These are phyloP conservation scores for Acholoe squamosa DNA, from an alignment of 2,888 invertebrate species.

Conservation along the genomic window DNA sequence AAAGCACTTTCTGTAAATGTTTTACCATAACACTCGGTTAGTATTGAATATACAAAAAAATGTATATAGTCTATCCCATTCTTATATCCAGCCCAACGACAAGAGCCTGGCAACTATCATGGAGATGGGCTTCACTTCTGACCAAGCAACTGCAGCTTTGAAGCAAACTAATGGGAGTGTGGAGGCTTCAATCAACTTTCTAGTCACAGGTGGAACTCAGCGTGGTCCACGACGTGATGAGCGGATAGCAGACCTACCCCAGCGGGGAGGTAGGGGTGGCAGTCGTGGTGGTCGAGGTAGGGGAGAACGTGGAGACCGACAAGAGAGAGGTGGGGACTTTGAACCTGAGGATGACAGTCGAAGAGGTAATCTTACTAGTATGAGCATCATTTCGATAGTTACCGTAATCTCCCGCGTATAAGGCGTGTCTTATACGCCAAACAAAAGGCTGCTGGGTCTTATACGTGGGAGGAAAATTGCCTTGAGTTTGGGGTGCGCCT, in stretches of 20 bases:
- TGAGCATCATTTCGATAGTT: too few relatives aligned
- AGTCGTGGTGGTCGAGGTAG: slow-evolving; percentile 31
- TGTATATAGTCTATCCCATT: too few relatives aligned
- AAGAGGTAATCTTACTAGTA: slow-evolving; percentile 31
- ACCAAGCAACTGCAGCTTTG: slow-evolving; percentile 90
- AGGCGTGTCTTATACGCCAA: too few relatives aligned
- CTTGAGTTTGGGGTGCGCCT: too few relatives aligned
- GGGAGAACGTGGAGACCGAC: slow-evolving; percentile 42
- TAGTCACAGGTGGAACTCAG: slow-evolving; percentile 71
- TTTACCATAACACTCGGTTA: too few relatives aligned
- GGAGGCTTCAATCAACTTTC: slow-evolving; percentile 76
- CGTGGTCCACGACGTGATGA: slow-evolving; percentile 35
- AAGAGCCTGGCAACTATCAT: slow-evolving; percentile 86
- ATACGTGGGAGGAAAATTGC: too few relatives aligned
- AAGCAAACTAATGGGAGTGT: slow-evolving; percentile 89
- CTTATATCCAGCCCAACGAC: slow-evolving; percentile 69
- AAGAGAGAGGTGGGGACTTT: not conserved
- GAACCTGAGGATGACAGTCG: not conserved
- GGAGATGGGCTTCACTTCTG: slow-evolving; percentile 90
- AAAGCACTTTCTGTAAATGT: too few relatives aligned
- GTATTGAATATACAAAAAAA: too few relatives aligned
- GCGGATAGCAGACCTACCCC: not conserved
- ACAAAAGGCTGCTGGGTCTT: too few relatives aligned
- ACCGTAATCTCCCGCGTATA: too few relatives aligned
- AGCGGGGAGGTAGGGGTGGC: slow-evolving; percentile 40